Evolutionary conservation across 2,113 vertebrate species (phyloP), one percentile per base, ranked within the genome.

Genomic region (Colistium nudipinnis): DNA sequence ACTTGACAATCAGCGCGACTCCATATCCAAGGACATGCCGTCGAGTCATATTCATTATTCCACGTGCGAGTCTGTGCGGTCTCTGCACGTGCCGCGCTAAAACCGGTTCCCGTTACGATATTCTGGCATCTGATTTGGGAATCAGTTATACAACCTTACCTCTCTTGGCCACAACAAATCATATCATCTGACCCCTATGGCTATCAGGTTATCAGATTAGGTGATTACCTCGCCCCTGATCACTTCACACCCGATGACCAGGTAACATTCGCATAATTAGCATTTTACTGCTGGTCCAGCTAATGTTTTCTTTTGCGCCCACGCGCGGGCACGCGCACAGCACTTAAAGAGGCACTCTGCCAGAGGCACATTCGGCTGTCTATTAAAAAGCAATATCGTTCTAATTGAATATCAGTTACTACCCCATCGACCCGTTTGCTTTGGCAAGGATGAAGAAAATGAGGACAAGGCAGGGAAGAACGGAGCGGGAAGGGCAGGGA

Each of bases 371-470:
- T 61, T 47, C 63, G 57, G 56, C 62, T 76, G 59, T 83, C 83
- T 70, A 82, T 81, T 75, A 82, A 62, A 61, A 61, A 27, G 72
- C 71, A 76, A 79, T 62, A 53, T 36, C 72, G 64, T 73, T 84
- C 57, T 80, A 81, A 87, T 74, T 66, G 63, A 67, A 76, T 86
- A 87, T 87, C 82, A 68, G 67, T 76, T 86, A 78, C 81, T 36
- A 74, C 20, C 20, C 9, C 4, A 85, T 78, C 35, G 38, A 82
- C 39, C 63, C 33, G 60, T 74, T 76, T 81, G 64, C 72, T 67
- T 74, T 78, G 65, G 81, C 54, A 25, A 44, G 63, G 71, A 69
- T 61, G 64, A 59, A 3, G 67, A 48, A 33, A 74, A 66, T 31
- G 61, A 55, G 60, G 64, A 38, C 2, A n/a, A 43, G 25, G 16